These are phyloP conservation scores for Campylomormyrus numenius DNA, from an alignment of 2,113 vertebrate species.

Conservation along the genomic window DNA sequence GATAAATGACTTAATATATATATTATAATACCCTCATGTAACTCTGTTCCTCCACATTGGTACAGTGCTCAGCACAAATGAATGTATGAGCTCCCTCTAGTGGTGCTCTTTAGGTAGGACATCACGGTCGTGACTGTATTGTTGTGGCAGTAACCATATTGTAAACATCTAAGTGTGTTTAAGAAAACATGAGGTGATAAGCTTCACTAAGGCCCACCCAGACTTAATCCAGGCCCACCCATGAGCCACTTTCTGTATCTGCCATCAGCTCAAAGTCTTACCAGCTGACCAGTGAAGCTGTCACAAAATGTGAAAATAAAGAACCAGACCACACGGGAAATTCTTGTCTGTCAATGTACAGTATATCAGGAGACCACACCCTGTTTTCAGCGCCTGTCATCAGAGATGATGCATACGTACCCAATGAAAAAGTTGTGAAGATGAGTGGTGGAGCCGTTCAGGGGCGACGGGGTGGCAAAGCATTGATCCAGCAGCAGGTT, in stretches of 20 bases:
- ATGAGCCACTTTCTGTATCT: background rate
- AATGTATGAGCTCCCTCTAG: background rate
- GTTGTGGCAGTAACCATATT: background rate
- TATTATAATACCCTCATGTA: background rate
- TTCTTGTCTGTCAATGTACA: background rate
- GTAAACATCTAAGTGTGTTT: background rate
- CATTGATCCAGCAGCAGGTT: constrained; percentile 63
- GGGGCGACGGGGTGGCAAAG: constrained; percentile 56
- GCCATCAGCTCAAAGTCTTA: background rate
- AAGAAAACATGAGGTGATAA: background rate
- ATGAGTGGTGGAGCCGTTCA: constrained; percentile 38
- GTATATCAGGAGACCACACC: background rate
- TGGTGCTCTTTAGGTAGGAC: background rate
- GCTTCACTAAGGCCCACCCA: background rate
- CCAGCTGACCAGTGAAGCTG: background rate
- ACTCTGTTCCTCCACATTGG: background rate
- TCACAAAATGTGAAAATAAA: background rate
- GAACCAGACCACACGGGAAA: background rate
- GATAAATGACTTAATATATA: no score
- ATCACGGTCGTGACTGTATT: background rate
- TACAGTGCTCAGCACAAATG: background rate
- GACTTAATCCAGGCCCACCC: background rate
- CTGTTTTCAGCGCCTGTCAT: background rate
- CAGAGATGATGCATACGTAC: constrained; percentile 34
- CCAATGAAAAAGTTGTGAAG: constrained; percentile 56